Base-by-base conservation (phyloP, 2,113 vertebrate species). In the Sarotherodon lohbergeri region DNA sequence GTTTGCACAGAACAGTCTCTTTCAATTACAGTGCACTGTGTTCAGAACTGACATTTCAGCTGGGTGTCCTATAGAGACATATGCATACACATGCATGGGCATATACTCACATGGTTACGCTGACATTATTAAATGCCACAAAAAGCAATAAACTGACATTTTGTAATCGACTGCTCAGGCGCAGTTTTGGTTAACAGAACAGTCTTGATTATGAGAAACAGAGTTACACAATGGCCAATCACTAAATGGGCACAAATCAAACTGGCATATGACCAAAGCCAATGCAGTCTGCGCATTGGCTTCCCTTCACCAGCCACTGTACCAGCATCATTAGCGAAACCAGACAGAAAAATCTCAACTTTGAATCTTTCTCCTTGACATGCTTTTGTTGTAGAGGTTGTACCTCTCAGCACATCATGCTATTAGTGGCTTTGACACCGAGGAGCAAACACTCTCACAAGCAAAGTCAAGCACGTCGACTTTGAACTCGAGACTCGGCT, bases 81-180 rank as follows among this genome's bases (percentile, higher is more conserved):
- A 52, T 8, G 43, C 17, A 43, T 66, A 48, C 55, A 80, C 36
- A 87, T 46, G 5, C 34, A 76, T 36, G 61, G 4, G 50, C 13
- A 54, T 6, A 59, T 10, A 81, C 29, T 85, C 29, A 54, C 19
- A 88, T 36, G 78, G 54, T 82, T 80, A 78, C 16, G 5, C 3
- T 88, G 91, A 82, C 82, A 89, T 89, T 91, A 89, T 86, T 79
- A 88, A 90, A 86, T 90, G 88, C 85, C 81, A 80, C 27, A 85
- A 56, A 80, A 83, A 83, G 68, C 83, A 61, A 80, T 87, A 84
- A 63, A 82, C 6, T 88, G 85, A 76, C 86, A 90, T 94, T 92
- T 92, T 88, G 59, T 73, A 84, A 56, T 24, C 2, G 2, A 79
- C 27, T 56, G 46, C 41, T 43, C 57, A 86, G 73, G 83, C 29